Conservation (phyloP, 2,113 vertebrate genomes). For the Mus spicilegus region DNA sequence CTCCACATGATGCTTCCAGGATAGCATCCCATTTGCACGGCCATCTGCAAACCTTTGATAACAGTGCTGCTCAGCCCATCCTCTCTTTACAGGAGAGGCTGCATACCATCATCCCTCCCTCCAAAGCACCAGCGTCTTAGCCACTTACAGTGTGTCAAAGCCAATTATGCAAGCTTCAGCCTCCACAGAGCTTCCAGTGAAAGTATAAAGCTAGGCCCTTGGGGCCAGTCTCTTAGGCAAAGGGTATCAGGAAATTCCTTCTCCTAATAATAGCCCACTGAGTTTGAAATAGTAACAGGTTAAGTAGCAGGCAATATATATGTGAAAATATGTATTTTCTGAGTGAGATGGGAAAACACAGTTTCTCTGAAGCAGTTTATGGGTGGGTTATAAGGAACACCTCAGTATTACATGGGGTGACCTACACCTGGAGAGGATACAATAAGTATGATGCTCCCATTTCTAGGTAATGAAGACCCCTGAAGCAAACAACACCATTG, state of each 20-base stretch:
- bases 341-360: neutral
- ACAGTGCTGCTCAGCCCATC: neutral
- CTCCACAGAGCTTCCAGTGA: neutral
- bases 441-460: neutral
- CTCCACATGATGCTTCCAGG: neutral
- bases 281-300: neutral
- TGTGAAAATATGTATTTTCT: neutral
- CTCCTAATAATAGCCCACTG: neutral
- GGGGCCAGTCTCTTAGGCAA: neutral
- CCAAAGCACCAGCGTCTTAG: neutral
- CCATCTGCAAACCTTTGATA: neutral
- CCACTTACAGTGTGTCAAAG: neutral
- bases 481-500: neutral
- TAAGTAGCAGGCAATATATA: neutral
- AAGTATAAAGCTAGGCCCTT: neutral
- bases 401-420: neutral
- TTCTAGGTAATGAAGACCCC: neutral
- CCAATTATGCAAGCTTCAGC: neutral
- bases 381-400: neutral
- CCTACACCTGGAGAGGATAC: neutral
- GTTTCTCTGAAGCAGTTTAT: slow-evolving; percentile 49
- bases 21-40: neutral
- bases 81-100: neutral
- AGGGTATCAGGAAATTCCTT: neutral
- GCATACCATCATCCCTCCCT: neutral